These are phyloP conservation scores for Dicyrtomina minuta DNA, from an alignment of 2,888 invertebrate genomes.

Conservation along the genomic window DNA sequence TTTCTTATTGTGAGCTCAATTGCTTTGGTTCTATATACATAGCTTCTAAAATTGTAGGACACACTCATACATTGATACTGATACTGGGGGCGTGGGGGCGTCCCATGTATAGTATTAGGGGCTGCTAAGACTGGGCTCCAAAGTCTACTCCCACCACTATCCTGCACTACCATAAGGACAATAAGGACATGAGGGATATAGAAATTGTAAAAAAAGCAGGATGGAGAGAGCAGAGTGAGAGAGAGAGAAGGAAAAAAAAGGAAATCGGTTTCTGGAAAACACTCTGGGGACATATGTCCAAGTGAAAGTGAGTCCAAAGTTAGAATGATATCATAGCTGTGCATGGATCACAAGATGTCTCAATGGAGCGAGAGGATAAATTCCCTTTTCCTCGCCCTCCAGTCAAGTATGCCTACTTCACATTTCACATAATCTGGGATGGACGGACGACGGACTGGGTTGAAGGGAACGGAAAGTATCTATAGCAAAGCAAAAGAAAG, in stretches of 20 bases:
- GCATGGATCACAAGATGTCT: constrained; percentile 5
- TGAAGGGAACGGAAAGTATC: not conserved
- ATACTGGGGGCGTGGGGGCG: too few relatives aligned
- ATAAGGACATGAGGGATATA: too few relatives aligned
- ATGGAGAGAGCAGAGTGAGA: not conserved
- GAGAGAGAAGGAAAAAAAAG: not conserved
- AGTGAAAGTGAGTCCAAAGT: constrained; percentile 1
- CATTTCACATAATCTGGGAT: not conserved
- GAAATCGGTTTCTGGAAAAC: not conserved
- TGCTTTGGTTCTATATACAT: too few relatives aligned
- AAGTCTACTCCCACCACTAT: too few relatives aligned
- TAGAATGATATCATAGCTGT: not conserved
- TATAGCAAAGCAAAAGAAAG: too few relatives aligned
- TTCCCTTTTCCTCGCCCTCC: not conserved
- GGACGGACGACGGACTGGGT: too few relatives aligned
- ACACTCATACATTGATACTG: too few relatives aligned
- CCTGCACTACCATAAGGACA: too few relatives aligned
- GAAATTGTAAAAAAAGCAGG: not conserved
- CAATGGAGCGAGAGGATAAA: not conserved
- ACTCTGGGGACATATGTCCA: constrained; percentile 4
- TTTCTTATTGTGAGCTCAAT: too few relatives aligned
- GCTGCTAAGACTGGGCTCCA: too few relatives aligned
- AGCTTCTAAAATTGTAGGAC: too few relatives aligned
- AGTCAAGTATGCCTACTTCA: not conserved
- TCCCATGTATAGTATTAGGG: too few relatives aligned